These are phyloP conservation scores for Melanargia galathea DNA, from an alignment of 2,888 invertebrate genomes.

Conservation along the genomic window DNA sequence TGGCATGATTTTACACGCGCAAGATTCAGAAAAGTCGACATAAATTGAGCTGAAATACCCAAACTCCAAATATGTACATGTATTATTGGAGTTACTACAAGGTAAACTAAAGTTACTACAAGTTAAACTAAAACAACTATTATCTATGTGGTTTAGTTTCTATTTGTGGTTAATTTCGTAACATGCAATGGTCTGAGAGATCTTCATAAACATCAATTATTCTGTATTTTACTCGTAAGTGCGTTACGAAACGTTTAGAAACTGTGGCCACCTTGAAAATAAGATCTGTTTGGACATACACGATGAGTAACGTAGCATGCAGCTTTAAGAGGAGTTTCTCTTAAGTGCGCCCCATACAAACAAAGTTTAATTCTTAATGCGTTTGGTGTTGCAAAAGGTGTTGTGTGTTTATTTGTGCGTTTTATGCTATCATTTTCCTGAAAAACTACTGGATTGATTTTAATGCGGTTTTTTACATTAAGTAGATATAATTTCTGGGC, in stretches of 20 bases:
- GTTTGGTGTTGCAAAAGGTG: no score
- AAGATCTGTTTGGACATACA: conserved; percentile 15
- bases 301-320: conserved; percentile 14
- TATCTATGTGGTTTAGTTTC: conserved; percentile 8
- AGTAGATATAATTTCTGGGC: no score
- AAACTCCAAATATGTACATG: no score
- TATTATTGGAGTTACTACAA: no score
- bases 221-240: conserved; percentile 7
- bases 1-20: no score
- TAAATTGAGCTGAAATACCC: background rate
- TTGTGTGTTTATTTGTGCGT: no score
- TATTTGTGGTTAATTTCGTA: conserved; percentile 19
- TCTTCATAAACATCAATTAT: conserved; percentile 12
- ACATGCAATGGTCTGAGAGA: conserved; percentile 4
- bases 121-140: background rate
- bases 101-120: background rate
- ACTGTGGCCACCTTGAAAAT: conserved; percentile 13
- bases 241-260: conserved; percentile 18
- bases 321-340: background rate
- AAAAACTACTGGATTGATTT: no score
- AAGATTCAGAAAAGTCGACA: no score
- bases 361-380: background rate
- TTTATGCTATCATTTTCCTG: no score
- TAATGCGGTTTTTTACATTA: no score
- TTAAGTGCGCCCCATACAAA: no score